Conservation (phyloP, 2,888 invertebrate genomes). For the Lasioglossum lativentre region DNA sequence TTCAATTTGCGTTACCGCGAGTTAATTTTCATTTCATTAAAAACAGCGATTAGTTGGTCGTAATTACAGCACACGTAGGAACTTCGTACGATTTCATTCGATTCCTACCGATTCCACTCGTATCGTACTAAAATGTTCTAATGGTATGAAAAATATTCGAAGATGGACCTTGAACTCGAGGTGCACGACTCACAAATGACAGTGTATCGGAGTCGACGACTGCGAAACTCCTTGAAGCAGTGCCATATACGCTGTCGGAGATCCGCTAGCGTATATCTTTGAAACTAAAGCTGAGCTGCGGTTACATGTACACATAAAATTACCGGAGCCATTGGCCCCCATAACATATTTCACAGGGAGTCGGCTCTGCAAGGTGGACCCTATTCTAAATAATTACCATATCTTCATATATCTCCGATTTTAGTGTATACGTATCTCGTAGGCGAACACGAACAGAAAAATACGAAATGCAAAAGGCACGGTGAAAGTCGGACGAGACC, state of each 20-base stretch:
- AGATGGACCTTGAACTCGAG: background rate
- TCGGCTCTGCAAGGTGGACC: background rate
- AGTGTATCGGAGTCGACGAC: background rate
- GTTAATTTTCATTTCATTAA: background rate
- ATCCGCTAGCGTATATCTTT: background rate
- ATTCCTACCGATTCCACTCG: background rate
- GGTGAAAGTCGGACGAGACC: background rate
- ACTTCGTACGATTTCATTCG: background rate
- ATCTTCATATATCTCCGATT: background rate
- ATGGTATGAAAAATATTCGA: background rate
- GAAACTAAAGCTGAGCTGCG: constrained; percentile 8
- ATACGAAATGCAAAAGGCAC: background rate
- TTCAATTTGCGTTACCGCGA: background rate
- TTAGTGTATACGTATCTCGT: background rate
- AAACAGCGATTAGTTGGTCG: background rate
- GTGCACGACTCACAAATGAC: background rate
- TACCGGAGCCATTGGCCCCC: background rate
- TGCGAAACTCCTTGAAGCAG: background rate
- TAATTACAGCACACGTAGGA: background rate
- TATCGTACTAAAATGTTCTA: background rate
- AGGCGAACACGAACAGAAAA: background rate
- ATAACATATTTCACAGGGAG: constrained; percentile 1
- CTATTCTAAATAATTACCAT: constrained; percentile 6
- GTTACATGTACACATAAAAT: constrained; percentile 1
- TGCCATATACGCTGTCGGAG: background rate